Conservation (phyloP, 2,113 vertebrate genomes). For the Nycticryphes semicollaris region DNA sequence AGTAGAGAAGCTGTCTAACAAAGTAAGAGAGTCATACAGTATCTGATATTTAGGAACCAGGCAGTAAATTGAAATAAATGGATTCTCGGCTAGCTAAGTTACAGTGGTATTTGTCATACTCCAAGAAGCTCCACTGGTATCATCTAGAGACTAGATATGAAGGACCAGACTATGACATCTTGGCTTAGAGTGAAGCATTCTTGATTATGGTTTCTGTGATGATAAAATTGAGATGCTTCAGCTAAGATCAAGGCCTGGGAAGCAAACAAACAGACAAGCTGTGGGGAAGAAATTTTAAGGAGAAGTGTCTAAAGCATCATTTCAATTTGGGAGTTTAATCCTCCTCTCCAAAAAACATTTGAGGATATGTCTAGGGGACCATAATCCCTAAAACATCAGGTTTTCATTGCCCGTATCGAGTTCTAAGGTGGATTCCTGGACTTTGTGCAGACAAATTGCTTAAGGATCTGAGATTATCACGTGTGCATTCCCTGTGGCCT, state of each 20-base stretch:
- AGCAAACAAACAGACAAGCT: background rate
- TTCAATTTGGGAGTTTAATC: background rate
- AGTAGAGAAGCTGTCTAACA: background rate
- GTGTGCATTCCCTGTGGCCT: background rate
- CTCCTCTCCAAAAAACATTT: background rate
- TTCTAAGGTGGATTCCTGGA: background rate
- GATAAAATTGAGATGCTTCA: background rate
- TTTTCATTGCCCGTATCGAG: background rate
- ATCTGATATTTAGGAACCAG: background rate
- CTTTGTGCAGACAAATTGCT: background rate
- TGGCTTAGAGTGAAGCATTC: background rate
- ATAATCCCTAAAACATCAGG: background rate
- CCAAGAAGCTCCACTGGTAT: background rate
- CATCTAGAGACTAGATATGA: background rate
- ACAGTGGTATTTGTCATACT: constrained; percentile 20
- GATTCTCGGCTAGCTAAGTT: background rate
- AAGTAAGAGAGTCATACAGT: background rate
- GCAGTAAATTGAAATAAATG: constrained; percentile 43
- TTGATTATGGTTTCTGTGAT: background rate
- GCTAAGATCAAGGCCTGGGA: background rate
- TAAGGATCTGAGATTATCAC: background rate
- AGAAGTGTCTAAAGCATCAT: background rate
- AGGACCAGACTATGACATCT: background rate
- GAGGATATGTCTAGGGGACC: background rate
- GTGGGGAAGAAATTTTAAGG: background rate